These are phyloP conservation scores for Atrina japonica DNA, from an alignment of 2,888 invertebrate genomes.

Conservation along the genomic window DNA sequence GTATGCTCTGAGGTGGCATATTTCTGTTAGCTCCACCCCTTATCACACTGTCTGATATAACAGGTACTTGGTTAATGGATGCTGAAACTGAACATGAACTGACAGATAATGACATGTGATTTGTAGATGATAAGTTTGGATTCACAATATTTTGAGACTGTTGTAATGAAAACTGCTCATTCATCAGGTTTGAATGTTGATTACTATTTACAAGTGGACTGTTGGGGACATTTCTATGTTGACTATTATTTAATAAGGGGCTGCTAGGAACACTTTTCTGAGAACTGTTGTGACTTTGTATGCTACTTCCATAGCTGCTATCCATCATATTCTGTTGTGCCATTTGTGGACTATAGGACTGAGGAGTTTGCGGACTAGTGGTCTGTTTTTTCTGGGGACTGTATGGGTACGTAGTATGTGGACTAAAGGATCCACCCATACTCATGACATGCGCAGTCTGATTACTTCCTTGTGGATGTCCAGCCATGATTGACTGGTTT, in stretches of 20 bases:
- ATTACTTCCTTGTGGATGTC: background rate
- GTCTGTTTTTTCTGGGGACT: constrained; percentile 41
- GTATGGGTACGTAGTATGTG: constrained; percentile 20
- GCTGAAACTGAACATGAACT: constrained; percentile 1
- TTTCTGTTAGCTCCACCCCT: background rate
- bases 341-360: constrained; percentile 37
- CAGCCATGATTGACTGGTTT: background rate
- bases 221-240: constrained; percentile 7
- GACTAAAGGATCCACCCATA: constrained; percentile 15
- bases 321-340: constrained; percentile 18
- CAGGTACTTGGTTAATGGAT: constrained; percentile 19
- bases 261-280: constrained; percentile 2
- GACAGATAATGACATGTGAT: constrained; percentile 7
- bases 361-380: constrained; percentile 43
- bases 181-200: constrained; percentile 10
- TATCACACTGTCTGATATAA: constrained; percentile 21
- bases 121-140: constrained; percentile 4
- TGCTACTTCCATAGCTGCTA: constrained; percentile 2
- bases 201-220: constrained; percentile 12
- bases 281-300: constrained; percentile 1
- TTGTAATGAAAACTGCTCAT: constrained; percentile 25
- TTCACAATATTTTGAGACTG: constrained; percentile 5
- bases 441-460: constrained; percentile 7
- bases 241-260: background rate
- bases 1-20: constrained; percentile 9